Base-by-base conservation (phyloP, 2,888 invertebrate species). In the Phasia obesa region DNA sequence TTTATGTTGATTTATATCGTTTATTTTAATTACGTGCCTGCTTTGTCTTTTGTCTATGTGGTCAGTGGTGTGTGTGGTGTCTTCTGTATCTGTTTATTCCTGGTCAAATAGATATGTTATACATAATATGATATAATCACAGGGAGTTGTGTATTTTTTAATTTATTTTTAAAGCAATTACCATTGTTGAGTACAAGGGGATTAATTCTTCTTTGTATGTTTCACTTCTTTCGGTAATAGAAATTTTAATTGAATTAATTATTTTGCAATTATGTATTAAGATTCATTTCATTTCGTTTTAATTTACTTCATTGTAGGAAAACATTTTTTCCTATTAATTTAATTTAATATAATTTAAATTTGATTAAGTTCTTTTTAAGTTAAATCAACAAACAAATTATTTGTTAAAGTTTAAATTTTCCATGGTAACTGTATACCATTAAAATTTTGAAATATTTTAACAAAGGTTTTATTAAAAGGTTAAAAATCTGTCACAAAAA, bases 1-100 rank as follows among this genome's bases (percentile, higher is more conserved):
- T 27, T 23, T 44, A 59, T 27, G 25, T 42, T 35, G 27, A 21
- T 75, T n/a, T 65, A 55, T 51, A 71, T 51, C 42, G 57, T 73
- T 73, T 38, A 53, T 75, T 78, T 84, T 80, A 77, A 81, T 77
- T 77, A 76, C 71, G 70, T 59, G 35, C 23, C 47, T 59, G 35
- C 23, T 38, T 67, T 64, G 53, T 44, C 31, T 53, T 31, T 53
- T 42, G n/a, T 19, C 13, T 71, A 15, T 55, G 25, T 51, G 51
- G 62, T 4, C 53, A 31, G 62, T 51, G 38, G 31, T 62, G 55
- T 78, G 31, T 62, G 55, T 78, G 49, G 21, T 21, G 15, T 27
- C n/a, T 19, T 19, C 19, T 59, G n/a, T 21, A 42, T 49, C n/a
- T 15, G 23, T 42, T 57, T 44, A 44, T 44, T 17, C 47, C 38